Conservation (phyloP, 1,140 invertebrate species). For the Spodoptera litura region DNA sequence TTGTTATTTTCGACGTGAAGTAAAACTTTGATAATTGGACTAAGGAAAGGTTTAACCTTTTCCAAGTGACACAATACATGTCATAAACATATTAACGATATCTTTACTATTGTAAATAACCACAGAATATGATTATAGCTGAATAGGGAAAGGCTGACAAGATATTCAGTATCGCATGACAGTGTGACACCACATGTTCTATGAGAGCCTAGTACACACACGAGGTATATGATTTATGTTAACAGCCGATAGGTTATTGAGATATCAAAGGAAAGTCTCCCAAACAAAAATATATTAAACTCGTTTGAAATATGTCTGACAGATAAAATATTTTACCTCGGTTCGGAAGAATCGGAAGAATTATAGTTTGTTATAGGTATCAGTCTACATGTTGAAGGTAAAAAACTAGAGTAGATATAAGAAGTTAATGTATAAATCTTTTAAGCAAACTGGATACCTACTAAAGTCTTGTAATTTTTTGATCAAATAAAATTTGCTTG, state of each 20-base stretch:
- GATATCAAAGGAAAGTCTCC: conserved; percentile 17
- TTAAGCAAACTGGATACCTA: neutral
- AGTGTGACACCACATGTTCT: neutral
- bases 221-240: conserved; percentile 9
- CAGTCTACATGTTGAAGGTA: neutral
- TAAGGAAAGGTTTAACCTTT: no score
- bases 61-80: no score
- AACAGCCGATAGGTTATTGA: conserved; percentile 10
- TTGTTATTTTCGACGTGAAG: neutral
- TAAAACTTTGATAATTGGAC: neutral
- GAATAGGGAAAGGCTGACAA: conserved; percentile 7
- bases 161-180: conserved; percentile 14
- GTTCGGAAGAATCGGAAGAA: no score
- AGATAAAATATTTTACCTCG: neutral
- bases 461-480: neutral
- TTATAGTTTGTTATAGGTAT: neutral
- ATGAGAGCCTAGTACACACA: neutral
- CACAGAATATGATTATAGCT: neutral
- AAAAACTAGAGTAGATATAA: no score
- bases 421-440: neutral
- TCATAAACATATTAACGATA: no score
- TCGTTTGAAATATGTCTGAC: conserved; percentile 16
- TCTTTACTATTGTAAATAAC: neutral
- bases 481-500: neutral
- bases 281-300: conserved; percentile 13